phyloP scores from a whole-genome alignment of 2,797 vertebrate genomes.

The Poeciliopsis gracilis region DNA sequence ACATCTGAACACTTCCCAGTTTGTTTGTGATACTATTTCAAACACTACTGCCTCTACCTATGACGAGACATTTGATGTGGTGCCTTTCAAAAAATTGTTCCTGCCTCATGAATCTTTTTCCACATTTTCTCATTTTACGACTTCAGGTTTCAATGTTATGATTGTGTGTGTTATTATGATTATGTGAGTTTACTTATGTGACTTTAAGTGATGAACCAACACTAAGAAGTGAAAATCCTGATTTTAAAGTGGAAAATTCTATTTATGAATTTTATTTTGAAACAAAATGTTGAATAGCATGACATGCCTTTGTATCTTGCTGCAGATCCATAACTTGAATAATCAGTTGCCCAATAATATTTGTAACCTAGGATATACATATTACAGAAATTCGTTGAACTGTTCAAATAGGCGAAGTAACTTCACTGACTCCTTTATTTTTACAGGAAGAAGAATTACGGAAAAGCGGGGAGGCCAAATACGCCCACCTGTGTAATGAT shows the following conservation, averaged over 20 bases:
- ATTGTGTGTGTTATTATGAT: neutral
- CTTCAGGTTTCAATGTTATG: neutral
- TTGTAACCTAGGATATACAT: neutral
- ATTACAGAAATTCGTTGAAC: neutral
- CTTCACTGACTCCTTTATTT: conserved; percentile 63
- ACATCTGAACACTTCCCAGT: neutral
- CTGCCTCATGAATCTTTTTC: neutral
- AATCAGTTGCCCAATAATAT: neutral
- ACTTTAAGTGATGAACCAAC: neutral
- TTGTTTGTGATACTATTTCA: neutral
- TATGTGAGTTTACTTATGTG: no score
- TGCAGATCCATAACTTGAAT: no score
- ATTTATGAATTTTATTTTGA: neutral
- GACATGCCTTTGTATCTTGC: neutral
- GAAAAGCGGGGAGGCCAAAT: conserved; percentile 97
- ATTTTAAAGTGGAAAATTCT: no score
- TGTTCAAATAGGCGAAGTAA: conserved; percentile 1
- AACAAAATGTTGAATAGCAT: neutral
- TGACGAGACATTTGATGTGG: neutral
- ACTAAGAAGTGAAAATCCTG: neutral
- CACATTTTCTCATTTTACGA: neutral
- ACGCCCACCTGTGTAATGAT: conserved; percentile 95
- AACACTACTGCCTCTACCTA: neutral
- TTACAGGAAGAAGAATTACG: conserved; percentile 96
- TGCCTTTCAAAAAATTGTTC: neutral